Percentiles rank a stretch among this genome's conserved stretches.
phyloP scores from a whole-genome alignment of 2,888 invertebrate species.

The Octodonta nipae region DNA sequence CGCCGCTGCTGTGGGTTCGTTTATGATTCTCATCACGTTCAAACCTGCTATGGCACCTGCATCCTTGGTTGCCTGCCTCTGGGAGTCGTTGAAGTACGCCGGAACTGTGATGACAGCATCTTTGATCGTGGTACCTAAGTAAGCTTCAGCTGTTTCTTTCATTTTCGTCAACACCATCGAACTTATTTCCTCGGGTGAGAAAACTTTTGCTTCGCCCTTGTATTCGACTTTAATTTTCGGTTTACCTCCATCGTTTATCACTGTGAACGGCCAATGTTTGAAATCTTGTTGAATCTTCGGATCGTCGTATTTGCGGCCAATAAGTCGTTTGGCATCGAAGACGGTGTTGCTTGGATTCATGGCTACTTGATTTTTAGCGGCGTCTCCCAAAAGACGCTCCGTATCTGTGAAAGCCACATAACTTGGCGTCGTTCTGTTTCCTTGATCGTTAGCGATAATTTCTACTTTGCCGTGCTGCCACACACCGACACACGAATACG shows the following conservation, averaged over 20 bases:
- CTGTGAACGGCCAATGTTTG: slow-evolving; percentile 74
- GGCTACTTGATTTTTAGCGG: slow-evolving; percentile 57
- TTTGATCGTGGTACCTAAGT: slow-evolving; percentile 43
- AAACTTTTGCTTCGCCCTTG: slow-evolving; percentile 49
- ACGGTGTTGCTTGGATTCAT: slow-evolving; percentile 63
- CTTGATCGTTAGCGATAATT: slow-evolving; percentile 74
- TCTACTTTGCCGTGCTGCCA: slow-evolving; percentile 73
- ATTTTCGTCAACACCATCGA: slow-evolving; percentile 47
- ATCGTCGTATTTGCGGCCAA: slow-evolving; percentile 67
- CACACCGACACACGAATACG: slow-evolving; percentile 73
- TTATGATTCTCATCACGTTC: slow-evolving; percentile 69
- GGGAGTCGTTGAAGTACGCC: slow-evolving; percentile 46
- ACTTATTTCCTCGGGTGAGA: slow-evolving; percentile 57
- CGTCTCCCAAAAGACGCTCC: slow-evolving; percentile 55
- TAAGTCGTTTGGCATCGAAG: slow-evolving; percentile 58
- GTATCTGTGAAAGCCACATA: slow-evolving; percentile 61
- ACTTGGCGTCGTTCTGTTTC: slow-evolving; percentile 72
- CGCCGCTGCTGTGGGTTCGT: slow-evolving; percentile 46
- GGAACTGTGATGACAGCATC: slow-evolving; percentile 35
- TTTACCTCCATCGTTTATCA: slow-evolving; percentile 49
- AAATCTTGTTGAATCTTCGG: slow-evolving; percentile 62
- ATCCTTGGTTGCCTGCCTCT: slow-evolving; percentile 68
- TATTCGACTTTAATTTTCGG: slow-evolving; percentile 56
- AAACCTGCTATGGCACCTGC: slow-evolving; percentile 51
- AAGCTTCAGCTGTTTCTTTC: slow-evolving; percentile 23